These are phyloP conservation scores for Diploscapter pachys DNA, from an alignment of 1,140 invertebrate species.

Conservation along the genomic window DNA sequence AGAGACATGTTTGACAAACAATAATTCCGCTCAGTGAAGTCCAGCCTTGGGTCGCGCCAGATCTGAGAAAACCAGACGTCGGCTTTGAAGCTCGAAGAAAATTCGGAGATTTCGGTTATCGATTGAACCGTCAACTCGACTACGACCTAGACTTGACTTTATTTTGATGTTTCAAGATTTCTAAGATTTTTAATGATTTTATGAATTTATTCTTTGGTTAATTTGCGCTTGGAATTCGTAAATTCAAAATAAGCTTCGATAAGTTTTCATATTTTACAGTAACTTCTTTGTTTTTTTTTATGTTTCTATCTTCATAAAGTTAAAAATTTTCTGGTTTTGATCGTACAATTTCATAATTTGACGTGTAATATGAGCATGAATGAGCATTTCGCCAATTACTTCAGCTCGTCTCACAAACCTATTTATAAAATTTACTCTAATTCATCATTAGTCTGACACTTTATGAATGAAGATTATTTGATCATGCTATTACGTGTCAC, in stretches of 20 bases:
- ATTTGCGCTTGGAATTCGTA: not conserved
- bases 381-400: too few species aligned
- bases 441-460: too few species aligned
- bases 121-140: constrained; percentile 56
- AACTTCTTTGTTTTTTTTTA: not conserved
- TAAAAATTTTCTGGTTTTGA: not conserved
- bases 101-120: constrained; percentile 57
- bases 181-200: not conserved
- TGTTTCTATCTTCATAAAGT: not conserved
- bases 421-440: too few species aligned
- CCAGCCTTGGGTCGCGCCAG: constrained; percentile 52
- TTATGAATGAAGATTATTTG: too few species aligned
- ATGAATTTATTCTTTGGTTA: not conserved
- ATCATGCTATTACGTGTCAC: too few species aligned
- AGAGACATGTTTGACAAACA: constrained; percentile 54
- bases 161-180: not conserved
- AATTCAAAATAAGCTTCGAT: not conserved
- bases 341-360: too few species aligned
- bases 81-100: constrained; percentile 55
- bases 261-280: not conserved
- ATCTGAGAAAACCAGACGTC: constrained; percentile 57
- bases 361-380: too few species aligned
- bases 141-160: constrained; percentile 37
- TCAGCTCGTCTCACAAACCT: too few species aligned
- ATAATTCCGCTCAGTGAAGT: constrained; percentile 51